Percentiles rank a stretch among this genome's conserved stretches.
Conservation (phyloP, 2,113 vertebrate species). For the Rhinichthys klamathensis region DNA sequence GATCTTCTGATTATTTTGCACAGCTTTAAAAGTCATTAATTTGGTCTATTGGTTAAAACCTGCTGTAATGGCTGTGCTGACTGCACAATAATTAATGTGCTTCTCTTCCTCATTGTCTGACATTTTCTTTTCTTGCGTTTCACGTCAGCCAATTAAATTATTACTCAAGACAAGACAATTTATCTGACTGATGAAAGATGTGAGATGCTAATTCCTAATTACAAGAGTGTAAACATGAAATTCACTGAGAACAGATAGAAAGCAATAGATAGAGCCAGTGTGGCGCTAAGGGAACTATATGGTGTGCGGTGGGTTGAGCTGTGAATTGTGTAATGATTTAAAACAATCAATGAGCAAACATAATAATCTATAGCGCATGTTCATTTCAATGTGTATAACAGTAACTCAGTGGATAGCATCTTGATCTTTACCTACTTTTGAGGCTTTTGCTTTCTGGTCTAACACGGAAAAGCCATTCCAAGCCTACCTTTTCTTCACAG, state of each 20-base stretch:
- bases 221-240: constrained; percentile 66
- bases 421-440: constrained; percentile 16
- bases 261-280: neutral
- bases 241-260: constrained; percentile 27
- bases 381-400: neutral
- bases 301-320: neutral
- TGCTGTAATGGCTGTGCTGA: constrained; percentile 46
- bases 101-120: neutral
- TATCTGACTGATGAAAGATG: constrained; percentile 66
- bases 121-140: constrained; percentile 13
- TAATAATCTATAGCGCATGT: neutral
- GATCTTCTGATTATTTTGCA: constrained; percentile 24
- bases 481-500: constrained; percentile 1
- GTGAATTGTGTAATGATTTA: constrained; percentile 39
- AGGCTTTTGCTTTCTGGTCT: neutral
- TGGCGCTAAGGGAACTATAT: neutral
- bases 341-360: neutral
- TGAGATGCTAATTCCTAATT: constrained; percentile 66
- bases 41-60: constrained; percentile 52
- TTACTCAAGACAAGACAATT: constrained; percentile 61
- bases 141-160: constrained; percentile 52
- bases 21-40: constrained; percentile 48
- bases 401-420: neutral
- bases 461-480: constrained; percentile 5
- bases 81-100: constrained; percentile 52